These are phyloP conservation scores for Palythoa grandiflora DNA, from an alignment of 92 coral and sea anemone species.

Conservation along the genomic window DNA sequence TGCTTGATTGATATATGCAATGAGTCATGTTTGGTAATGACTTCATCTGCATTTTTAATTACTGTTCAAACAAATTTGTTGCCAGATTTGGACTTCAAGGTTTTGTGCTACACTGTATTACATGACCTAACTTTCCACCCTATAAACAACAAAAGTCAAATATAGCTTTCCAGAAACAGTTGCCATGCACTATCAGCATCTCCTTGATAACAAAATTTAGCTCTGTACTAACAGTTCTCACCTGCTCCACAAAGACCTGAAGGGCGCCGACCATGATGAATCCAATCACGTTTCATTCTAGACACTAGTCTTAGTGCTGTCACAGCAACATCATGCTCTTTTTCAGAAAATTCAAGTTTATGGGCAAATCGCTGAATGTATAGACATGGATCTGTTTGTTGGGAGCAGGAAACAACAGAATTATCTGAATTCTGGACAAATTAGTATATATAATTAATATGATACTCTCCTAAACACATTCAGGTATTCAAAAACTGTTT, in stretches of 20 bases:
- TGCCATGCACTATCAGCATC: neutral
- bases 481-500: too few relatives aligned
- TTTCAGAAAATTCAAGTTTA: constrained; percentile 93
- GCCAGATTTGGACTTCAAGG: too few relatives aligned
- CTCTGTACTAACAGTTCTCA: neutral
- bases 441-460: too few relatives aligned
- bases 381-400: constrained; percentile 87
- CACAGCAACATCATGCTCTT: constrained; percentile 97
- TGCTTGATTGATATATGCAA: too few relatives aligned
- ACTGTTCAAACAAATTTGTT: too few relatives aligned
- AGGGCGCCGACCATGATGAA: constrained; percentile 98
- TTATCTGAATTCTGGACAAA: neutral
- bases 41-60: too few relatives aligned
- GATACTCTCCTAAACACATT: too few relatives aligned
- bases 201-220: neutral
- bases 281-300: constrained; percentile 99
- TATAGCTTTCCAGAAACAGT: too few relatives aligned
- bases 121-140: too few relatives aligned
- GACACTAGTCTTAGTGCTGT: constrained; percentile 94
- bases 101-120: too few relatives aligned
- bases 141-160: too few relatives aligned
- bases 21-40: too few relatives aligned
- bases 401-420: neutral
- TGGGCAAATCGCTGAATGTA: constrained; percentile 99
- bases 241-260: constrained; percentile 99